phyloP scores from a whole-genome alignment of 1,140 invertebrate genomes.

The Drosophila paulistorum region DNA sequence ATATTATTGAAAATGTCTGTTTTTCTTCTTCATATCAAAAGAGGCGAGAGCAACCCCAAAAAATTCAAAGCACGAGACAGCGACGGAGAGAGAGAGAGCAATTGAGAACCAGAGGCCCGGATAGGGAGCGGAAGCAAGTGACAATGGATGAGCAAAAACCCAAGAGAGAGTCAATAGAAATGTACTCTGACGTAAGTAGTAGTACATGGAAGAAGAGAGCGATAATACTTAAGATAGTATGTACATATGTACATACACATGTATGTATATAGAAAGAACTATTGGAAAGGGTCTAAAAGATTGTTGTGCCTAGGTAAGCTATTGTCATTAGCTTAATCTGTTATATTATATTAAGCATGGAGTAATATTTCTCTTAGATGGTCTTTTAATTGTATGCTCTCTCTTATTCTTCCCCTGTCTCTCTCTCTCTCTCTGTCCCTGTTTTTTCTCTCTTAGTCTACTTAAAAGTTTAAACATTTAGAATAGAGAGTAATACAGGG shows the following conservation, averaged over 20 bases:
- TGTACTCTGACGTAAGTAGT: conserved; percentile 71
- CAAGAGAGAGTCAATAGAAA: conserved; percentile 23
- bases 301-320: too few species aligned
- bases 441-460: not conserved
- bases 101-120: not conserved
- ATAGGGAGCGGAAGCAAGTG: conserved; percentile 13
- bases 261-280: too few species aligned
- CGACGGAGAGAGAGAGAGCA: conserved; percentile 9
- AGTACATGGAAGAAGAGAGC: not conserved
- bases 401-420: not conserved
- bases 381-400: not conserved
- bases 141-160: conserved; percentile 6
- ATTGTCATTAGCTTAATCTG: not conserved
- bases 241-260: too few species aligned
- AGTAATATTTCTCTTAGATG: not conserved
- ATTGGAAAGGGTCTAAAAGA: too few species aligned
- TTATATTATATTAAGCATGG: not conserved
- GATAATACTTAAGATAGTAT: not conserved
- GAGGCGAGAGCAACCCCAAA: not conserved
- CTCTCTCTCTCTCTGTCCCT: not conserved
- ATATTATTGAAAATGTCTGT: not conserved
- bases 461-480: not conserved
- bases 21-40: not conserved
- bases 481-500: not conserved
- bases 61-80: not conserved